Base-by-base conservation (phyloP, 2,797 vertebrate genomes). In the Eleutherodactylus coqui region DNA sequence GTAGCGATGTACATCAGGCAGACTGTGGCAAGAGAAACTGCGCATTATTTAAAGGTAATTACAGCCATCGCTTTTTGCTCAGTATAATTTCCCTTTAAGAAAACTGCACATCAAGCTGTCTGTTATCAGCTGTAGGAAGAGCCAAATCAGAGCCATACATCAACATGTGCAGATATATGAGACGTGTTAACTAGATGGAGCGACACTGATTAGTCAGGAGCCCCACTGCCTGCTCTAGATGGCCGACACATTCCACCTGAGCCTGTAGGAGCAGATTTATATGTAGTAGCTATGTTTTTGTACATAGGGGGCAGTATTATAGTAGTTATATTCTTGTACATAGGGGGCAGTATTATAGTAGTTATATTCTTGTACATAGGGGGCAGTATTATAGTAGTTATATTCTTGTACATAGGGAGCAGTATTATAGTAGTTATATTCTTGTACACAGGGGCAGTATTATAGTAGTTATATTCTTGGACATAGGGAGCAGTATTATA, bases 121-220 rank as follows among this genome's bases (percentile, higher is more conserved):
- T 78, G 3, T 34, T 70, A 67, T 86, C 13, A 14, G 72, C 58
- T 16, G 53, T 1, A 49, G 24, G 29, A 55, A 70, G 62, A 49
- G 85, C 27, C 14, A 77, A 87, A 87, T 83, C 75, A 29, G 14
- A 83, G 64, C 82, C 75, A 87, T 84, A 79, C 64, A 41, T 64
- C 38, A 69, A 69, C 81, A 67, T 81, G 55, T 80, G 82, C 45
- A 55, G 43, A 53, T 75, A 41, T 75, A 75, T 38, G 76, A 62
- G 80, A 84, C 32, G 21, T 49, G 51, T 79, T 87, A 84, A 83
- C 73, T 73, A 75, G 67, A 84, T 75, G 75, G 53, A 80, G 14
- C 73, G 79, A 78, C 69, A 16, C 49, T 72, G 85, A 84, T 87
- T 84, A 67, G 67, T 34, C 29, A 80, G 67, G 58, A 76, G 79